Evolutionary conservation across 2,888 invertebrate species (phyloP), one percentile per base, ranked within the genome.

Genomic region (Melinaea menophilus): DNA sequence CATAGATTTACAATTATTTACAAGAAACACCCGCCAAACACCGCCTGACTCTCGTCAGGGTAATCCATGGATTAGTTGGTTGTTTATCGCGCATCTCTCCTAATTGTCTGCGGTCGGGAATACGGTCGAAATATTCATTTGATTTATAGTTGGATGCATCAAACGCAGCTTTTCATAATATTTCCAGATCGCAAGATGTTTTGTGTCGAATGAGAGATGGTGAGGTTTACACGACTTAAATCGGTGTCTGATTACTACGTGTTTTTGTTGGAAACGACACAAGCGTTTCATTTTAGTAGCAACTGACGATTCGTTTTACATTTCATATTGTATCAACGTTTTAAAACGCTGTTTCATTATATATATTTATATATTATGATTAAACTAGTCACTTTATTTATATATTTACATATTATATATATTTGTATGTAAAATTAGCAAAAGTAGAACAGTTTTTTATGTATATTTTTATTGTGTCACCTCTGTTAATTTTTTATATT

Each of bases 1-100:
- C 91, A 77, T 83, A 88, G 91, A 91, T 91, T 91, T 91, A 91
- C 90, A 89, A 86, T 90, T 91, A 91, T 91, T 91, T 90, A 88
- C 84, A 79, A 80, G 86, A 82, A 85, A 81, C 76, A 72, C 79
- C 74, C 74, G 73, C 74, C 74, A 78, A 80, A 74, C 82, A 76
- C 85, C 82, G 85, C 82, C 79, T 84, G 88, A 81, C 84, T 83
- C 82, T 76, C 79, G 80, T 87, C 86, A 79, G 74, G 72, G 76
- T 89, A 86, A 89, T 81, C 88, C 82, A 76, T 75, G 83, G 90
- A 86, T 90, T 86, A 90, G 73, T 79, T 72, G 73, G 81, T 84
- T 88, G 88, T 90, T 90, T 90, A 90, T 86, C 82, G 80, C 81
- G 71, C 75, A 75, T 75, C 77, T 77, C 74, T 54, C 79, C 73